Evolutionary conservation across 2,888 invertebrate genomes (phyloP).

Genomic region (Aethes cnicana): DNA sequence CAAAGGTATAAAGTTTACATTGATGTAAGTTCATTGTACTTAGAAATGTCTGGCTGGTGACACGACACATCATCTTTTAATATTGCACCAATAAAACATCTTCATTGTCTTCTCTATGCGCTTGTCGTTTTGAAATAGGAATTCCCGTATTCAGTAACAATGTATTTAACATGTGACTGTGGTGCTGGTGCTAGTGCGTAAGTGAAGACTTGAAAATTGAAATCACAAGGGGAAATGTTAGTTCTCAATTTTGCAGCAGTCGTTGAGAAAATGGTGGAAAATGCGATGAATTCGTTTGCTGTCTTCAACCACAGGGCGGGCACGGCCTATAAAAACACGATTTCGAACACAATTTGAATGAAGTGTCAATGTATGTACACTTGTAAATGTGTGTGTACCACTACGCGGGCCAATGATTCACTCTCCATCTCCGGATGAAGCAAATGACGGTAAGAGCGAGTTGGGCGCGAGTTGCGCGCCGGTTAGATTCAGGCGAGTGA

Average conservation of each 20-base stretch:
- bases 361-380: too few species aligned
- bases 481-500: too few species aligned
- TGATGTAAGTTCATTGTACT: too few species aligned
- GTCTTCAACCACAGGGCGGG: too few species aligned
- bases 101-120: conserved; percentile 30
- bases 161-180: background rate
- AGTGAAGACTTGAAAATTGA: background rate
- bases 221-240: background rate
- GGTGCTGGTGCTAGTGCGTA: background rate
- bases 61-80: conserved; percentile 28
- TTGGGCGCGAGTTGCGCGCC: too few species aligned
- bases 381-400: too few species aligned
- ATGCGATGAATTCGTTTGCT: conserved; percentile 8
- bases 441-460: too few species aligned
- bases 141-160: background rate
- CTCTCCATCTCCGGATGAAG: too few species aligned
- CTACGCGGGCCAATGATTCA: too few species aligned
- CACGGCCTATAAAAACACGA: too few species aligned
- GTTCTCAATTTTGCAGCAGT: background rate
- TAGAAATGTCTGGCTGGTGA: too few species aligned
- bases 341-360: too few species aligned
- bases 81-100: conserved; percentile 27
- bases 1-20: conserved; percentile 3
- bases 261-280: background rate
- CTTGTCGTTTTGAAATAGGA: conserved; percentile 19